Conservation (phyloP, 2,888 invertebrate genomes). For the Torymus auratus region DNA sequence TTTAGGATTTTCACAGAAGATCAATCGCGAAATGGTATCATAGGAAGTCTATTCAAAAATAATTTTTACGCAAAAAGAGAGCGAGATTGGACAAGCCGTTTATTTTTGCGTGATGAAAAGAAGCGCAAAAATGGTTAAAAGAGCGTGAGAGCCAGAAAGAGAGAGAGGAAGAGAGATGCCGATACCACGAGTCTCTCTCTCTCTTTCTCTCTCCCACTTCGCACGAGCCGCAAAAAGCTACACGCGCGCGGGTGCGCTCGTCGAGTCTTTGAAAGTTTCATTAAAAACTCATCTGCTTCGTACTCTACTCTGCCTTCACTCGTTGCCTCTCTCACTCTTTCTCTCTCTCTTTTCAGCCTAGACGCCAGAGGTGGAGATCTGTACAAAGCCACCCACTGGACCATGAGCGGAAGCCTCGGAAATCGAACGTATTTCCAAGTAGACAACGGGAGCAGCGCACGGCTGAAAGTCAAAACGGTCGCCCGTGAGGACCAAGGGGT, state of each 20-base stretch:
- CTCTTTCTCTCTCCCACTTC: no score
- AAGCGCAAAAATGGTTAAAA: neutral
- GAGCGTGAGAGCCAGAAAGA: neutral
- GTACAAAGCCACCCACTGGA: constrained; percentile 84
- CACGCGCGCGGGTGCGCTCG: no score
- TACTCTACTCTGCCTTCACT: no score
- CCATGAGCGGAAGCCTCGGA: constrained; percentile 87
- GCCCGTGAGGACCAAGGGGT: constrained; percentile 87
- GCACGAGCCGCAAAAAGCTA: no score
- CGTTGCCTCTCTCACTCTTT: no score
- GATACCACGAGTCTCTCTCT: no score
- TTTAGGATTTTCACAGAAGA: no score
- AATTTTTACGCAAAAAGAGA: constrained; percentile 7
- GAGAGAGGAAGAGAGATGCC: neutral
- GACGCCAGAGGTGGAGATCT: constrained; percentile 87
- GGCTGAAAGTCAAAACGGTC: constrained; percentile 85
- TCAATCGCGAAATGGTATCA: no score
- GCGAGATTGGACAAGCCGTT: neutral
- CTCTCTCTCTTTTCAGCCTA: constrained; percentile 79
- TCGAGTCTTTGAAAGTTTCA: constrained; percentile 38
- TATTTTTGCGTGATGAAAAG: constrained; percentile 15
- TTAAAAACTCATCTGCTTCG: constrained; percentile 49
- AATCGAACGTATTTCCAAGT: constrained; percentile 86
- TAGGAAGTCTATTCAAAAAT: constrained; percentile 2
- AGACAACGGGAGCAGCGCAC: constrained; percentile 82